Evolutionary conservation across 2,888 invertebrate genomes (phyloP), one percentile per base, ranked within the genome.

Genomic region (Ommatoiulus sabulosus): DNA sequence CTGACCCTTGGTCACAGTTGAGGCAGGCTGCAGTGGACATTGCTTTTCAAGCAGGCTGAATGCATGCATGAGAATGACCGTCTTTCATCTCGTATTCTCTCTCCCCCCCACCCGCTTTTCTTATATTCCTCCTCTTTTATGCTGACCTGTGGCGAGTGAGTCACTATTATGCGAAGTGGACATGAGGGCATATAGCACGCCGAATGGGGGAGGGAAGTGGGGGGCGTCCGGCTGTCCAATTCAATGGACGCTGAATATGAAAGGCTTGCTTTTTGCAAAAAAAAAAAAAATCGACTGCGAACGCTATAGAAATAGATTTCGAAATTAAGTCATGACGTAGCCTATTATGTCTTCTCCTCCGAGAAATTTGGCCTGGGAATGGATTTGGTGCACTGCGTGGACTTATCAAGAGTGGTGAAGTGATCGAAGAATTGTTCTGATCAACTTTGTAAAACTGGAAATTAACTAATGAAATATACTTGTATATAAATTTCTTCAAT

Each of bases 41-140:
- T 44, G 85, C 85, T 44, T 85, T 85, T 85, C 46, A 46, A 85
- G 85, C 44, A 85, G n/a, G n/a, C 46, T 85, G 85, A 85, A 85
- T 85, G 85, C 85, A 87, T 87, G 87, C 87, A 87, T 87, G 57
- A 87, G 57, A 57, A 87, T 87, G 87, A 87, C 87, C 87, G 85
- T 85, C 85, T 85, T 85, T 85, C 85, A 85, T 85, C 85, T 85
- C 44, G 17, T 85, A 46, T 46, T 85, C 85, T 85, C 85, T 44
- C 84, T 84, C 44, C 44, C 20, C 85, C 15, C 85, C 85, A 84
- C 46, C 46, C 1, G 85, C 46, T 44, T 85, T 85, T 85, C 72
- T 85, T 46, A 44, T 85, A 85, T 85, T 85, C 85, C 46, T 85
- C 85, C 85, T 85, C 85, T 44, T 85, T 85, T 85, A 85, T 85